Conservation (phyloP, 92 coral and sea anemone species). For the Hydrozoanthus gracilis region DNA sequence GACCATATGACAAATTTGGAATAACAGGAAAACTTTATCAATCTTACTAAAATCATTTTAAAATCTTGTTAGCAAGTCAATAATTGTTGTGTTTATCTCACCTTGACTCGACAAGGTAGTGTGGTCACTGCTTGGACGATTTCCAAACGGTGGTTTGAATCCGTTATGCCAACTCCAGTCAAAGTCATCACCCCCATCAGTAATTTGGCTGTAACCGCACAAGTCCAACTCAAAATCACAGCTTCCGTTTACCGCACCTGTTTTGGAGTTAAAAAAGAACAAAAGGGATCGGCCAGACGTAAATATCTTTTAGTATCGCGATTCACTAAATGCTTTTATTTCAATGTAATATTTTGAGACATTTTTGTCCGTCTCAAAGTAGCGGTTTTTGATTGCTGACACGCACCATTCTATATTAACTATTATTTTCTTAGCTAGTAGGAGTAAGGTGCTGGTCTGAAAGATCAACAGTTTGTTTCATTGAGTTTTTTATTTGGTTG, state of each 20-base stretch:
- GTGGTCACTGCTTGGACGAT: neutral
- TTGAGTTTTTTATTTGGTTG: neutral
- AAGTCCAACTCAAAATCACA: neutral
- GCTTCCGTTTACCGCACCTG: neutral
- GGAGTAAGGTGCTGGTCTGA: neutral
- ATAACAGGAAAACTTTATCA: too few species aligned
- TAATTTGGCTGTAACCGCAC: neutral
- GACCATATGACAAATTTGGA: too few species aligned
- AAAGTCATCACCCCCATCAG: neutral
- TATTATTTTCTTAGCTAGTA: neutral
- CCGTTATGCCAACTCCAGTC: neutral
- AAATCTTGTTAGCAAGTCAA: too few species aligned
- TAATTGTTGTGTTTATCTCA: neutral
- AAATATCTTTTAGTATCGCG: neutral
- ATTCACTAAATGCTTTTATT: neutral
- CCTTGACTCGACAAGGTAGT: neutral
- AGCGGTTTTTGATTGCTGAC: neutral
- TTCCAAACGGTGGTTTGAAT: neutral
- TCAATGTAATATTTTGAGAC: neutral
- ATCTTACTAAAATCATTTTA: too few species aligned
- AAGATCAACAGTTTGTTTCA: slow-evolving; percentile 18
- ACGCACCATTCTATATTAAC: neutral
- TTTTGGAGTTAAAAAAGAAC: too few species aligned
- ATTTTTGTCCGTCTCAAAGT: neutral
- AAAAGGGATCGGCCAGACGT: too few species aligned